Conservation (phyloP, 1,140 invertebrate species). For the Pseudomyrmex dendroicus region DNA sequence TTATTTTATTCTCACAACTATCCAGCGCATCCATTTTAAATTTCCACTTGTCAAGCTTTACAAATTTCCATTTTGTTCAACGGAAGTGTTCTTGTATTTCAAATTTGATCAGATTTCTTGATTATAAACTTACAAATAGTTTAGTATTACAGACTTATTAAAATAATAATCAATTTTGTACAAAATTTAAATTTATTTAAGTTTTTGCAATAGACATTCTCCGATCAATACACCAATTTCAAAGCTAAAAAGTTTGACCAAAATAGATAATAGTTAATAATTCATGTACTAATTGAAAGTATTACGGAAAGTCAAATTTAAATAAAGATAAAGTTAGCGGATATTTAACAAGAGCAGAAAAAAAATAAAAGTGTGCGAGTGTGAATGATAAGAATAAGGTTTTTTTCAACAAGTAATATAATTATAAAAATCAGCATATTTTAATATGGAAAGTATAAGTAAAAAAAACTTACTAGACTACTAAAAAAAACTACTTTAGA, state of each 20-base stretch:
- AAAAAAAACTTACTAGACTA: neutral
- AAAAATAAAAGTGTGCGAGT: neutral
- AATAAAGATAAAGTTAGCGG: neutral
- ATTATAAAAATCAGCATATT: neutral
- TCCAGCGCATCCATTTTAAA: neutral
- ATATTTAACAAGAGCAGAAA: neutral
- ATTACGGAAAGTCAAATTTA: constrained; percentile 14
- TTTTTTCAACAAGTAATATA: too few relatives aligned
- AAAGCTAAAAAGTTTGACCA: constrained; percentile 3
- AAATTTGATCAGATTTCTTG: too few relatives aligned
- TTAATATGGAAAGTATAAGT: neutral
- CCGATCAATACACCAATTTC: constrained; percentile 3
- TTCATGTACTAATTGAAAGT: neutral
- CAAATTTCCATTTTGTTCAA: too few relatives aligned
- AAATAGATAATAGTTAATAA: constrained; percentile 25
- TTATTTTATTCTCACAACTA: neutral
- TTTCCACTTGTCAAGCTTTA: too few relatives aligned
- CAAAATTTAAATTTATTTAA: constrained; percentile 4
- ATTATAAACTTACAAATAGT: too few relatives aligned
- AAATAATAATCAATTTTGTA: neutral
- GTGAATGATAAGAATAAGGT: neutral
- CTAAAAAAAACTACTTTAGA: too few relatives aligned
- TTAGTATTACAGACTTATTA: too few relatives aligned
- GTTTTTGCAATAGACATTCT: neutral
- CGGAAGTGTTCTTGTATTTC: too few relatives aligned